Evolutionary conservation across 2,888 invertebrate species (phyloP), one percentile per base, ranked within the genome.

Genomic region (Macrophya alboannulata): DNA sequence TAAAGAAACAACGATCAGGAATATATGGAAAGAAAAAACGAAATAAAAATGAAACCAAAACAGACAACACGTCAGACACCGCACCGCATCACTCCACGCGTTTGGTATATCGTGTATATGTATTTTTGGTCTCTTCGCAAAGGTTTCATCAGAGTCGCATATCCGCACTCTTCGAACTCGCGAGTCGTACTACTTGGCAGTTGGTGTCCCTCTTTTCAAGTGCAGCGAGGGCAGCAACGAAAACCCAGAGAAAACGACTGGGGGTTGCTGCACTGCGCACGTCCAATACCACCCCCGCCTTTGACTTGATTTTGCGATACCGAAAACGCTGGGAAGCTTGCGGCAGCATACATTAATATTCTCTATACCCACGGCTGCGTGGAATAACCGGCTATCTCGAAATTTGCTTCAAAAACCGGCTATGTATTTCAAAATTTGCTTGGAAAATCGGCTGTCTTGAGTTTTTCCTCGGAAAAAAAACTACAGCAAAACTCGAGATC

Each of bases 181-280:
- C 48, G 71, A 83, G 31, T 83, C 48, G 68, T 83, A 83, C 83
- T 83, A 83, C 83, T 68, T 65, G 81, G 81, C 48, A 59, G 62
- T 81, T 62, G 68, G 45, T 62, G 48, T 83, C 71, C 68, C 65
- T 71, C 83, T 68, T 59, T 81, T 83, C 45, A 83, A 83, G 51
- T 48, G 83, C 68, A 68, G 68, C 48, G 45, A 65, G 62, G 81
- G 65, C 65, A 83, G 68, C 45, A 25, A 31, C 48, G 48, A 71
- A 83, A 71, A 25, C 48, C 71, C 48, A 83, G 71, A 83, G 83
- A 25, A 71, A 83, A 17, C n/a, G 31, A 71, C 65, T 40, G 81
- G 83, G 83, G 83, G 48, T 83, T 68, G 83, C 68, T 68, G 68
- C 83, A 83, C 83, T 83, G 83, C 83, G 83, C 83, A 83, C 83